Evolutionary conservation across 2,797 vertebrate species (phyloP).

Genomic region (Ateles fusciceps): DNA sequence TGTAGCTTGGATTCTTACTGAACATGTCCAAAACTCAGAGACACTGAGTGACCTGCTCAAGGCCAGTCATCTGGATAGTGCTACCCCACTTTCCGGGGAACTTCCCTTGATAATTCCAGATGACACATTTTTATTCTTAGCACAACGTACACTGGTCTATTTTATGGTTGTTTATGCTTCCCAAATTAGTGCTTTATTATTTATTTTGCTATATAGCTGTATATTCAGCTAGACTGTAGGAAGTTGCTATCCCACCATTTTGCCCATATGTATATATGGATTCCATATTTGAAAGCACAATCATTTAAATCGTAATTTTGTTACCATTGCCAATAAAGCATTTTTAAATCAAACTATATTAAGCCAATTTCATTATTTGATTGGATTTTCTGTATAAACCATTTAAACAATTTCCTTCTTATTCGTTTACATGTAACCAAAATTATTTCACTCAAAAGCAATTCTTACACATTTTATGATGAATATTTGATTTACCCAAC

Average conservation of each 20-base stretch:
- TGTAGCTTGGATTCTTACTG: neutral
- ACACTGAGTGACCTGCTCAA: conserved; percentile 28
- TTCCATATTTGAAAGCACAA: conserved; percentile 36
- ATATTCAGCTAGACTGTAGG: neutral
- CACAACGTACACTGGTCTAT: neutral
- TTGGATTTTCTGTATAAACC: conserved; percentile 50
- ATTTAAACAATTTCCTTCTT: conserved; percentile 50
- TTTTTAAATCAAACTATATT: conserved; percentile 44
- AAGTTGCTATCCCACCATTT: conserved; percentile 50
- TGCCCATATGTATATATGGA: conserved; percentile 41
- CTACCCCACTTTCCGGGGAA: neutral
- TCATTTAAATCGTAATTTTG: conserved; percentile 48
- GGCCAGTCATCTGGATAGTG: conserved; percentile 47
- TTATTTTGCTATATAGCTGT: neutral
- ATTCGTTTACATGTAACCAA: conserved; percentile 60
- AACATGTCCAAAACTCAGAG: neutral
- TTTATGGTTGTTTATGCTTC: neutral
- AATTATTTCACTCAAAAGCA: conserved; percentile 62
- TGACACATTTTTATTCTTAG: neutral
- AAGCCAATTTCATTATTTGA: conserved; percentile 58
- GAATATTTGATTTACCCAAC: conserved; percentile 51
- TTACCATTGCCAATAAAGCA: conserved; percentile 37
- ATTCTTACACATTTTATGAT: conserved; percentile 62
- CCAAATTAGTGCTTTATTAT: conserved; percentile 13
- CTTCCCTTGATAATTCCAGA: neutral